phyloP scores from a whole-genome alignment of 2,888 invertebrate species.

The Athrips mouffetella region DNA sequence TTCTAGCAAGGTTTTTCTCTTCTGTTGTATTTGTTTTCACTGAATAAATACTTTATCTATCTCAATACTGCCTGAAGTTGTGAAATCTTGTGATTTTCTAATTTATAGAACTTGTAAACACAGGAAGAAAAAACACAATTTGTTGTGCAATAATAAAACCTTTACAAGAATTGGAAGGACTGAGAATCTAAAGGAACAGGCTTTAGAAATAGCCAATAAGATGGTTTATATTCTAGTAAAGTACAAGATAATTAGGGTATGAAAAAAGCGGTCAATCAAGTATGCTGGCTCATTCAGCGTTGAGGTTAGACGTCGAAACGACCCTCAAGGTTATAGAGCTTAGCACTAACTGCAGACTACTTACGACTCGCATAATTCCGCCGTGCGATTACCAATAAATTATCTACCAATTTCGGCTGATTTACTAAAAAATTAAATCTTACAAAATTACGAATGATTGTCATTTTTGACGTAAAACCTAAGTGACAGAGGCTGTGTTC shows the following conservation, averaged over 20 bases:
- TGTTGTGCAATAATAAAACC: no score
- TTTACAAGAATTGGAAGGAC: no score
- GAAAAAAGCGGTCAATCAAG: conserved; percentile 13
- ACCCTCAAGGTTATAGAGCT: conserved; percentile 33
- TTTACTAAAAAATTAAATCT: conserved; percentile 53
- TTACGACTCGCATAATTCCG: conserved; percentile 52
- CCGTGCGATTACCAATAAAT: conserved; percentile 41
- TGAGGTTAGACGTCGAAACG: conserved; percentile 44
- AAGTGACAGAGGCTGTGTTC: conserved; percentile 60
- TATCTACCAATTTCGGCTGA: conserved; percentile 40
- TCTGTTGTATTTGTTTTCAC: no score
- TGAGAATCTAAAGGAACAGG: no score
- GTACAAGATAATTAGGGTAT: background rate
- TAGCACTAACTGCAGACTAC: conserved; percentile 35
- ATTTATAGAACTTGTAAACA: no score
- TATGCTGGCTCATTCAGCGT: conserved; percentile 23
- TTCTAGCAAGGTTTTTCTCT: no score
- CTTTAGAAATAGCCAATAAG: no score
- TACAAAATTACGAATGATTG: conserved; percentile 64
- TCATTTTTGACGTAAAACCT: conserved; percentile 65
- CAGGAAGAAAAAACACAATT: no score
- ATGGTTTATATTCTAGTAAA: no score
- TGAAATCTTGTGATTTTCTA: no score
- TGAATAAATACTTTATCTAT: no score
- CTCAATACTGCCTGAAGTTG: no score